These are phyloP conservation scores for Coreius guichenoti DNA, from an alignment of 2,797 vertebrate genomes.

Conservation along the genomic window DNA sequence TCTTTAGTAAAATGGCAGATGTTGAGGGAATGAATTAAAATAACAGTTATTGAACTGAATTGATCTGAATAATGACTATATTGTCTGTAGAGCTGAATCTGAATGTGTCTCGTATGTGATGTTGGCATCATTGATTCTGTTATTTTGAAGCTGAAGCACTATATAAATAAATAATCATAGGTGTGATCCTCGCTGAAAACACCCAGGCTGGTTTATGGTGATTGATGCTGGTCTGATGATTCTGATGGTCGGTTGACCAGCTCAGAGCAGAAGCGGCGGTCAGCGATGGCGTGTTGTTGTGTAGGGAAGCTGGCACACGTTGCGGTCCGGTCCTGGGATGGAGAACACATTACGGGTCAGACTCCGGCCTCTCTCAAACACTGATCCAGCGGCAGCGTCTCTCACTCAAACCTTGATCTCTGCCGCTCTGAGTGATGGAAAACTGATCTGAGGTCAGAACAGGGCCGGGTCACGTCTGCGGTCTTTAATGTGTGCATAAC, in stretches of 20 bases:
- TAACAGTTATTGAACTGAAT: neutral
- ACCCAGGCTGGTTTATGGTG: slow-evolving; percentile 16
- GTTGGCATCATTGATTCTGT: too few species aligned
- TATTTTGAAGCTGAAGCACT: too few species aligned
- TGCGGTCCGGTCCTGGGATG: neutral
- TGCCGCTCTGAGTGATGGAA: neutral
- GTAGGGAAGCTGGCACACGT: neutral
- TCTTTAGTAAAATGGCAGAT: neutral
- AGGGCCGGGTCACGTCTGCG: neutral
- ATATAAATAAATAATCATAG: neutral
- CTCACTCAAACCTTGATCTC: neutral
- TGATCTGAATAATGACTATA: neutral
- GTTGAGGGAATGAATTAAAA: neutral
- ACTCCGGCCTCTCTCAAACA: neutral
- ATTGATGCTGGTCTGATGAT: neutral
- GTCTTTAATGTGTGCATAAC: slow-evolving; percentile 12
- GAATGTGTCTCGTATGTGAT: too few species aligned
- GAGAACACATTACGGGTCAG: neutral
- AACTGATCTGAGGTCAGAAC: neutral
- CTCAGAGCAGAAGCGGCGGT: neutral
- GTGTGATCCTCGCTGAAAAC: neutral
- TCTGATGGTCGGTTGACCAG: neutral
- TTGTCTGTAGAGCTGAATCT: too few species aligned
- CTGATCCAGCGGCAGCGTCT: neutral
- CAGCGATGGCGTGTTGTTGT: neutral